Conservation (phyloP, 2,113 vertebrate genomes). For the Noctilio leporinus region DNA sequence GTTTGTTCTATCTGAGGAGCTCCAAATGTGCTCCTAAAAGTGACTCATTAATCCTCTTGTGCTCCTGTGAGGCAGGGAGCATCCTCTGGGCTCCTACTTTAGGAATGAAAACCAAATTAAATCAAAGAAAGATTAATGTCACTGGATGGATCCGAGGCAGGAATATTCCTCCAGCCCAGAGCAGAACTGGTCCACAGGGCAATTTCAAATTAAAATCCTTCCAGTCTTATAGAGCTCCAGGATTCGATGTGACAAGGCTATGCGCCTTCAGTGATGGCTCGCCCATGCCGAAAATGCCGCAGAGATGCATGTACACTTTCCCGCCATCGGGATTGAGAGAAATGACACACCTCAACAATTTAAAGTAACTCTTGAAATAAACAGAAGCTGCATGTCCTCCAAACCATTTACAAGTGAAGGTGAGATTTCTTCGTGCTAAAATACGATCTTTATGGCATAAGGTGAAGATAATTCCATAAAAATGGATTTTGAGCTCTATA, state of each 20-base stretch:
- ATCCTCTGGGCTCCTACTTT: constrained; percentile 6
- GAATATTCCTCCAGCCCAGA: constrained; percentile 1
- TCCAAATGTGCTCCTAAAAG: neutral
- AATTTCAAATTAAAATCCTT: neutral
- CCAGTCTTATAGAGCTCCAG: neutral
- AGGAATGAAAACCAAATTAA: constrained; percentile 55
- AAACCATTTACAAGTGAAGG: neutral
- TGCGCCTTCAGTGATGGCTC: neutral
- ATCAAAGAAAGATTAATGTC: constrained; percentile 55
- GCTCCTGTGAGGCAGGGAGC: constrained; percentile 19
- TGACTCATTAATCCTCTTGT: constrained; percentile 21
- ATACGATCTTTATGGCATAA: neutral
- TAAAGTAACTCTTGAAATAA: neutral
- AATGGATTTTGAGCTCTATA: neutral
- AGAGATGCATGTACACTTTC: neutral
- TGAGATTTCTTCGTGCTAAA: neutral
- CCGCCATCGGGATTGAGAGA: neutral
- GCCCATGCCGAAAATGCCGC: neutral
- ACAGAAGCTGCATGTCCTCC: neutral
- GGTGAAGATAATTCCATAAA: constrained; percentile 12
- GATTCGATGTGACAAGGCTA: neutral
- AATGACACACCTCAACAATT: neutral
- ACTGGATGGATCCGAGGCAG: neutral
- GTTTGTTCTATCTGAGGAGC: neutral
- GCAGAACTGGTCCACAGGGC: neutral